Evolutionary conservation across 2,888 invertebrate genomes (phyloP).

Genomic region (Aporophyla nigra): DNA sequence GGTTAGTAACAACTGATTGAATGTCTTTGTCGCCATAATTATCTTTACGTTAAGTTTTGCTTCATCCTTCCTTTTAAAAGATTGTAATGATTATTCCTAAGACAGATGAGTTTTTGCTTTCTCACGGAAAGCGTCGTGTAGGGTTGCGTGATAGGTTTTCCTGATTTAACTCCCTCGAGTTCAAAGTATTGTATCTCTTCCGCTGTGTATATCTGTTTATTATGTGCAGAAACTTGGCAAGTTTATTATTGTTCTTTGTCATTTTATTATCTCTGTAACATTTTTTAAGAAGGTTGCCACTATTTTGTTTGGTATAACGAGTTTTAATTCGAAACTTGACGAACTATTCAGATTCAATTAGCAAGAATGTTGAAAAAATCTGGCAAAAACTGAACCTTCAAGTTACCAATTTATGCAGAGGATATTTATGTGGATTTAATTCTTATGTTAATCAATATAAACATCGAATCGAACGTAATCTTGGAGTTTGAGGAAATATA

Average conservation of each 20-base stretch:
- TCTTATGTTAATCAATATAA: slow-evolving; percentile 25
- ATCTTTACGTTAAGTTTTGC: not conserved
- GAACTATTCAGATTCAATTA: slow-evolving; percentile 6
- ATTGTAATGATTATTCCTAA: not conserved
- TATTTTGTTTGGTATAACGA: not conserved
- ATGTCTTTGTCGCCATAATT: not conserved
- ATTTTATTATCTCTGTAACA: slow-evolving; percentile 26
- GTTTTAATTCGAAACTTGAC: slow-evolving; percentile 2
- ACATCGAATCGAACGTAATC: slow-evolving; percentile 40
- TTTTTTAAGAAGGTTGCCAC: slow-evolving; percentile 2
- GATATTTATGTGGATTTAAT: slow-evolving; percentile 13
- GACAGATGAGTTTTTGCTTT: not conserved
- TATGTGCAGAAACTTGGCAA: slow-evolving; percentile 20
- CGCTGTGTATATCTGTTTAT: slow-evolving; percentile 11
- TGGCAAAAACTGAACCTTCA: not conserved
- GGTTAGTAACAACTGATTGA: slow-evolving; percentile 1
- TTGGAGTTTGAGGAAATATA: slow-evolving; percentile 59
- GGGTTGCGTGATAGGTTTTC: slow-evolving; percentile 20
- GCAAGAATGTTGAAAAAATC: slow-evolving; percentile 1
- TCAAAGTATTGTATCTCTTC: slow-evolving; percentile 29
- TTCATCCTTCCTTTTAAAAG: not conserved
- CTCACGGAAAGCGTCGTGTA: not conserved
- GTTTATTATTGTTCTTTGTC: slow-evolving; percentile 35
- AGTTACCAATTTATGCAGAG: not conserved
- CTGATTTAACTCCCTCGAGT: slow-evolving; percentile 25